Evolutionary conservation across 2,797 vertebrate species (phyloP).

Genomic region (Sebastes trivittatus): DNA sequence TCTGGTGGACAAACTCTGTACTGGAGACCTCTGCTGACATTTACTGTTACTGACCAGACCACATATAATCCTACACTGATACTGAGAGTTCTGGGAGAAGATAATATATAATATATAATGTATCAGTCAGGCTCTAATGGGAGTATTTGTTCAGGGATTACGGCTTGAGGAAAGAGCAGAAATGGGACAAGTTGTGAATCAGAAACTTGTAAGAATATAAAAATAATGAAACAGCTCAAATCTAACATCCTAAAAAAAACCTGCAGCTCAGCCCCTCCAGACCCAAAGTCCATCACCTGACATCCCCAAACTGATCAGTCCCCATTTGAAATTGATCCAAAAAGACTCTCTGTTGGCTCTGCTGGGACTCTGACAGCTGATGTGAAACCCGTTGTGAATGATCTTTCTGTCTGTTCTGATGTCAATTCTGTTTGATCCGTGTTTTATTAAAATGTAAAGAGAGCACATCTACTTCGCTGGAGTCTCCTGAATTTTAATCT

Average conservation of each 20-base stretch:
- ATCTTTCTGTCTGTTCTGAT: neutral
- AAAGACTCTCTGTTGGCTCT: neutral
- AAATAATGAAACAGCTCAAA: neutral
- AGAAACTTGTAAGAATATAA: neutral
- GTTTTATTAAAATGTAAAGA: conserved; percentile 3
- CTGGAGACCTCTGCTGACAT: neutral
- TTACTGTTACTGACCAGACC: neutral
- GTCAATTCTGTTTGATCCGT: neutral
- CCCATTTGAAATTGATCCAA: neutral
- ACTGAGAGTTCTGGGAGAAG: neutral
- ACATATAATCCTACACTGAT: neutral
- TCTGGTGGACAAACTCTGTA: neutral
- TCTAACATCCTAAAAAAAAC: neutral
- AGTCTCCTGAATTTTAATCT: neutral
- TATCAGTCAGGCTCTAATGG: neutral
- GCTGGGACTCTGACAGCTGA: neutral
- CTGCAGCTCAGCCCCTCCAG: neutral
- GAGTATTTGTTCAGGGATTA: neutral
- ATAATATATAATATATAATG: neutral
- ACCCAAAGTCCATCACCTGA: neutral
- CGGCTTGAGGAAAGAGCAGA: neutral
- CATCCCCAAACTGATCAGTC: neutral
- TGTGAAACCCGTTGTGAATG: neutral
- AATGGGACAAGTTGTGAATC: neutral
- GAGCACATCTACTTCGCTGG: neutral